Evolutionary conservation across 2,888 invertebrate species (phyloP).

Genomic region (Frankliniella fusca): DNA sequence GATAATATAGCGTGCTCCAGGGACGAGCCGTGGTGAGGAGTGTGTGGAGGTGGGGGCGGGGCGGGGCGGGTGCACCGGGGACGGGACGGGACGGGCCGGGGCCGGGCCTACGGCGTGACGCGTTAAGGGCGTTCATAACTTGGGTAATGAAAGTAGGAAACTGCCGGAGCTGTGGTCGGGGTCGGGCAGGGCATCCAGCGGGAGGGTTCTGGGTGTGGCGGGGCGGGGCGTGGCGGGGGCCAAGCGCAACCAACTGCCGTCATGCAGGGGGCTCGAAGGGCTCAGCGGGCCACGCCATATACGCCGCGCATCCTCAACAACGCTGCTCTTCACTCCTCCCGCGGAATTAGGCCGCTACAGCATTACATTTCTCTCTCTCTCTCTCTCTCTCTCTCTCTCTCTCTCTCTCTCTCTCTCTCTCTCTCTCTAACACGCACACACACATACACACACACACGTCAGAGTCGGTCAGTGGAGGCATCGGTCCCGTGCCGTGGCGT

Average conservation of each 20-base stretch:
- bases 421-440: no score
- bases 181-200: not conserved
- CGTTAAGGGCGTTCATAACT: conserved; percentile 24
- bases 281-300: not conserved
- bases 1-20: no score
- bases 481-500: no score
- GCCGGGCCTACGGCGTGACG: not conserved
- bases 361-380: not conserved
- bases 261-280: not conserved
- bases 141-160: conserved; percentile 23
- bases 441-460: not conserved
- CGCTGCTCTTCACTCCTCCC: not conserved
- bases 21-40: no score
- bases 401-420: not conserved
- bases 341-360: not conserved
- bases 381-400: not conserved
- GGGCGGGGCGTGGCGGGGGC: not conserved
- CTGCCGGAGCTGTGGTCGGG: not conserved
- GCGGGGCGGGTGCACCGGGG: not conserved
- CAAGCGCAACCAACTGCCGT: not conserved
- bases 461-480: no score
- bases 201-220: not conserved
- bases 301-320: not conserved
- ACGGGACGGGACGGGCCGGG: not conserved
- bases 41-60: not conserved